Evolutionary conservation across 2,113 vertebrate species (phyloP).

Genomic region (Etheostoma cragini): DNA sequence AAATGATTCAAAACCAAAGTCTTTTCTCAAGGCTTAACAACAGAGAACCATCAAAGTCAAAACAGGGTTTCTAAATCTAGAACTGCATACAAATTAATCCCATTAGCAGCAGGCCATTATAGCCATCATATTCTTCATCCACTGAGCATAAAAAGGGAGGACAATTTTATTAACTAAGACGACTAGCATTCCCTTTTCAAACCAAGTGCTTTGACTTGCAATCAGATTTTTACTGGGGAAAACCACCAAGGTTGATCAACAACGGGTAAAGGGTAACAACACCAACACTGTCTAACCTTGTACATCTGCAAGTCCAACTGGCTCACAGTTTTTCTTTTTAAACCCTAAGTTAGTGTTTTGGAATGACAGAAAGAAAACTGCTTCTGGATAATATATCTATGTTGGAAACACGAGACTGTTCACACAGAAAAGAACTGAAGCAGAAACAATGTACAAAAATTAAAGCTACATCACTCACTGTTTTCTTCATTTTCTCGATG

Average conservation of each 20-base stretch:
- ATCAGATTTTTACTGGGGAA: not conserved
- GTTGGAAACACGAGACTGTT: not conserved
- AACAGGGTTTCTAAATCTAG: slow-evolving; percentile 23
- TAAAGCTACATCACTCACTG: slow-evolving; percentile 82
- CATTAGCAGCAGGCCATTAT: slow-evolving; percentile 6
- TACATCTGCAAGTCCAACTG: not conserved
- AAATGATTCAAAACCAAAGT: slow-evolving; percentile 53
- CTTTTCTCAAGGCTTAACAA: slow-evolving; percentile 34
- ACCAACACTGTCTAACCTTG: not conserved
- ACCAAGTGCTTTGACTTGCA: not conserved
- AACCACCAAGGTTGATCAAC: not conserved
- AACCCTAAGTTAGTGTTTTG: not conserved
- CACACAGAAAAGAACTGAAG: not conserved
- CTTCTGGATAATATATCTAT: not conserved
- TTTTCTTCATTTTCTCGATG: slow-evolving; percentile 99
- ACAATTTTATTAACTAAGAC: not conserved
- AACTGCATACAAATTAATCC: not conserved
- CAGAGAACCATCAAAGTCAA: slow-evolving; percentile 7
- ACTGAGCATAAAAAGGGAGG: not conserved
- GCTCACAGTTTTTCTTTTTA: not conserved
- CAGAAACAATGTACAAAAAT: not conserved
- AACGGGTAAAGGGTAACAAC: not conserved
- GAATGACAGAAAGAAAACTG: not conserved
- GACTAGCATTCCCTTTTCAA: not conserved
- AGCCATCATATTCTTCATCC: no score